Conservation (phyloP, 2,797 vertebrate genomes). For the Capromys pilorides region DNA sequence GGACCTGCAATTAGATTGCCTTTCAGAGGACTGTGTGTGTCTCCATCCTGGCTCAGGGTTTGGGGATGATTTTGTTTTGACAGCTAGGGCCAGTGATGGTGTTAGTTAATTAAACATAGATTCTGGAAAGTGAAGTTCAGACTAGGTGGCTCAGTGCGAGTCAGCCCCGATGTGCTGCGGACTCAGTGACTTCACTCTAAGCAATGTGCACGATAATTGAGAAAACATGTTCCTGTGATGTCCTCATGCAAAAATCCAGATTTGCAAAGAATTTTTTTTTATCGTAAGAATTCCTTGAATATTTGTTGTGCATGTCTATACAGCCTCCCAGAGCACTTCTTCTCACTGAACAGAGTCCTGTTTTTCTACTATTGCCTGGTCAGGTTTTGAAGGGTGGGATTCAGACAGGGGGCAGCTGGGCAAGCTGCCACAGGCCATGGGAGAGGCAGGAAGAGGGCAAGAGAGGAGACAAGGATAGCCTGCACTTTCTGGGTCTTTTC, state of each 20-base stretch:
- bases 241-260: constrained; percentile 78
- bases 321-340: constrained; percentile 58
- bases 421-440: constrained; percentile 22
- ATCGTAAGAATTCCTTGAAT: constrained; percentile 79
- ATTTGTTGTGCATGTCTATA: constrained; percentile 78
- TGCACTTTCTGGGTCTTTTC: background rate
- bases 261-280: constrained; percentile 71
- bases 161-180: background rate
- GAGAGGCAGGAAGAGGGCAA: background rate
- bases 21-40: background rate
- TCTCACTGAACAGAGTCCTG: background rate
- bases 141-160: constrained; percentile 54
- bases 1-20: background rate
- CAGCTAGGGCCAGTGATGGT: background rate
- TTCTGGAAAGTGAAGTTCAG: constrained; percentile 56
- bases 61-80: background rate
- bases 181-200: constrained; percentile 69
- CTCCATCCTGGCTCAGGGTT: background rate
- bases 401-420: background rate
- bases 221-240: constrained; percentile 78
- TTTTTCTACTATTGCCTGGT: constrained; percentile 32
- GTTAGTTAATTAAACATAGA: constrained; percentile 22
- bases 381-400: constrained; percentile 51
- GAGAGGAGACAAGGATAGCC: background rate
- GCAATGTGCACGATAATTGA: constrained; percentile 76